phyloP scores from a whole-genome alignment of 1,140 invertebrate species.

The Triops cancriformis region DNA sequence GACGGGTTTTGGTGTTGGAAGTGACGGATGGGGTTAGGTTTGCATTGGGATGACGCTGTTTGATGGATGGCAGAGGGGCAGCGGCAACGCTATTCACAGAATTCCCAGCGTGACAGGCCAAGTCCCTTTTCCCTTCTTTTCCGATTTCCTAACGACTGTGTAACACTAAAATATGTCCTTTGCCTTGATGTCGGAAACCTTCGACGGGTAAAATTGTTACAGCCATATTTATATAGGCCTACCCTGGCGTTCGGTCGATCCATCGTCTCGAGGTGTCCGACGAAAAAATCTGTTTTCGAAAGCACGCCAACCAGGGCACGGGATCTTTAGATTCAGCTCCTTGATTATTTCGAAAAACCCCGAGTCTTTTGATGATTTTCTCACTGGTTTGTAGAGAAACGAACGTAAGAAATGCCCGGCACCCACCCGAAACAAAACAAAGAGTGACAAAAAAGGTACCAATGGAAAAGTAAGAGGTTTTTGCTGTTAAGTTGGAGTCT shows the following conservation, averaged over 20 bases:
- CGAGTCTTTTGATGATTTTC: not conserved
- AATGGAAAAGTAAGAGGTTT: not conserved
- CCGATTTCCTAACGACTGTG: not conserved
- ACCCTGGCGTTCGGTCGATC: not conserved
- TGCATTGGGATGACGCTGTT: not conserved
- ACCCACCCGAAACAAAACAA: not conserved
- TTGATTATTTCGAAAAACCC: not conserved
- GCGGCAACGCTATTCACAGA: not conserved
- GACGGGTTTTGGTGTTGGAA: constrained; percentile 1
- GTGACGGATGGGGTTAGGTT: constrained; percentile 9
- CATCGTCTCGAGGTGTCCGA: not conserved
- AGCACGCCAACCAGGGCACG: not conserved
- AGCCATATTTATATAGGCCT: not conserved
- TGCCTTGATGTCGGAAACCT: not conserved
- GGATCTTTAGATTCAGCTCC: not conserved
- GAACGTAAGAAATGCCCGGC: not conserved
- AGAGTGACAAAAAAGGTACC: not conserved
- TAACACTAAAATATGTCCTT: not conserved
- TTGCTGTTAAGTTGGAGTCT: not conserved
- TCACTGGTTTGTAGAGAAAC: not conserved
- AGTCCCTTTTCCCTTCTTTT: not conserved
- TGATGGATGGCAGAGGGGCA: not conserved
- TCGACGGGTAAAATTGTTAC: not conserved
- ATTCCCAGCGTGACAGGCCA: not conserved
- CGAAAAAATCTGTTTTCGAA: not conserved